These are phyloP conservation scores for Epinotia brunnichana DNA, from an alignment of 2,888 invertebrate genomes.

Conservation along the genomic window DNA sequence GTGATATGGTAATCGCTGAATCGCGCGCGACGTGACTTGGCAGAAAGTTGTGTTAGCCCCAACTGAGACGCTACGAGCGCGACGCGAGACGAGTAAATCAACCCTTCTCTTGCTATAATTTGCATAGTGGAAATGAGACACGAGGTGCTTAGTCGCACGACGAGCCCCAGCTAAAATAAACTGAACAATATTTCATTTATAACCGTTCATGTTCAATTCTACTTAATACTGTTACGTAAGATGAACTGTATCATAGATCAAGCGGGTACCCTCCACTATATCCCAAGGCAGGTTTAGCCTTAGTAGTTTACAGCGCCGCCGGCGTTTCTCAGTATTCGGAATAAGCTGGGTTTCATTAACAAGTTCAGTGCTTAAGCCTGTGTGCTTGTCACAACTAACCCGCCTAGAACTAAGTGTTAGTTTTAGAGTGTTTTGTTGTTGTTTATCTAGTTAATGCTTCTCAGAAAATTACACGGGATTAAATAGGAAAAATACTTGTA, in stretches of 20 bases:
- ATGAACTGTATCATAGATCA: not conserved
- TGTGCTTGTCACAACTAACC: conserved; percentile 16
- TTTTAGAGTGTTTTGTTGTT: conserved; percentile 15
- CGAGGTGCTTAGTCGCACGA: no score
- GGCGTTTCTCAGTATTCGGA: conserved; percentile 19
- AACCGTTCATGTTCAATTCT: not conserved
- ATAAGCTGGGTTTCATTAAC: conserved; percentile 25
- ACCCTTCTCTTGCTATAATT: no score
- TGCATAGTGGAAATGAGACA: no score
- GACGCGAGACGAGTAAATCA: no score
- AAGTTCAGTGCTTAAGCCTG: conserved; percentile 25
- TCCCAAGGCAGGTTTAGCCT: conserved; percentile 13
- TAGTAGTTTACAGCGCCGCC: conserved; percentile 23
- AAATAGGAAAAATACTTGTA: no score
- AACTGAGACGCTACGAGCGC: no score
- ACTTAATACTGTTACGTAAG: not conserved
- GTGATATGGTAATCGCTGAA: no score
- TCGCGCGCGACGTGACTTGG: no score
- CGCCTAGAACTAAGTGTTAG: conserved; percentile 13
- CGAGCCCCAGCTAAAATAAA: not conserved
- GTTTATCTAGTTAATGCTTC: not conserved
- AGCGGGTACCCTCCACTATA: conserved; percentile 4
- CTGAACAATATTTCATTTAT: not conserved
- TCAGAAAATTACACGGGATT: not conserved
- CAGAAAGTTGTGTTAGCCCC: no score